phyloP scores from a whole-genome alignment of 2,113 vertebrate species.

The Polyodon spathula region DNA sequence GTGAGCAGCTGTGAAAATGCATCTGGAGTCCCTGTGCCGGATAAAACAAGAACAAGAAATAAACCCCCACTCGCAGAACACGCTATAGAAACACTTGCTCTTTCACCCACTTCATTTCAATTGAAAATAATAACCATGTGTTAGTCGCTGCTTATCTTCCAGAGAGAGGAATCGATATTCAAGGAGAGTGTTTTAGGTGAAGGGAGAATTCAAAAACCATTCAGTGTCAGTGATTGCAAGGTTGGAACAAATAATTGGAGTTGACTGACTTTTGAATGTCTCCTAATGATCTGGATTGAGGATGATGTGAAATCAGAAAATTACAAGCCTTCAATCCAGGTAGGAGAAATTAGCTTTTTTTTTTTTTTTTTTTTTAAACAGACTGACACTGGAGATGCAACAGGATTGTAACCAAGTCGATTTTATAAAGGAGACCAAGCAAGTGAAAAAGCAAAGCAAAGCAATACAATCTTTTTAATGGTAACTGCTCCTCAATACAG shows the following conservation, averaged over 20 bases:
- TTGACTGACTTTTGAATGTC: not conserved
- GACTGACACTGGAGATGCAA: not conserved
- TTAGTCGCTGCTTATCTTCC: no score
- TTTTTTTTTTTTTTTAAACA: no score
- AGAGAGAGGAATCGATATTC: not conserved
- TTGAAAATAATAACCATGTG: no score
- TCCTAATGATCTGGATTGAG: not conserved
- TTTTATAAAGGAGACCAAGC: no score
- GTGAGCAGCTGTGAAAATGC: slow-evolving; percentile 95
- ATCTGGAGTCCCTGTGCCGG: slow-evolving; percentile 74
- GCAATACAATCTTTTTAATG: no score
- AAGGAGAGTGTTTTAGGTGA: no score
- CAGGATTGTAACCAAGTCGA: not conserved
- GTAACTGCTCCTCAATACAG: no score
- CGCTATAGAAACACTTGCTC: no score
- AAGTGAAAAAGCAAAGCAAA: no score
- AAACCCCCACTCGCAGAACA: no score
- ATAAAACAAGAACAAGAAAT: slow-evolving; percentile 12
- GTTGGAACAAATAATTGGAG: not conserved
- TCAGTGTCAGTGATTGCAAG: not conserved
- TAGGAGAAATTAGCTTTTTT: not conserved
- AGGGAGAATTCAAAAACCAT: no score
- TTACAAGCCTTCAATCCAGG: not conserved
- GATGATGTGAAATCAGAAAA: not conserved
- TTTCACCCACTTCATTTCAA: no score